Evolutionary conservation across 2,113 vertebrate species (phyloP).

Genomic region (Vimba vimba): DNA sequence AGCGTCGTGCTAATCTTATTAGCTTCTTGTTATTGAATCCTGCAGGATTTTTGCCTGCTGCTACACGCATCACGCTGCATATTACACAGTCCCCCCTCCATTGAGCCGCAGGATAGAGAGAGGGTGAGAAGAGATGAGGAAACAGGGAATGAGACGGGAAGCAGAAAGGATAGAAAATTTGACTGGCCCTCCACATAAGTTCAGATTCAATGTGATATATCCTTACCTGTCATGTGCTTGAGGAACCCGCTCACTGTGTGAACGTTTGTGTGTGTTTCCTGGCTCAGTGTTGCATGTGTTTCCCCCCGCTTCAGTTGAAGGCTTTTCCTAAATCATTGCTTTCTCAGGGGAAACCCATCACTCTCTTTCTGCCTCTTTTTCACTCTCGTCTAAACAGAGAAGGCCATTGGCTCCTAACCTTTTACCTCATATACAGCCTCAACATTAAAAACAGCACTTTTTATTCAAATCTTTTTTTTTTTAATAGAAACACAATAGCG

Average conservation of each 20-base stretch:
- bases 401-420: background rate
- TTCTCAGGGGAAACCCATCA: background rate
- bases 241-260: background rate
- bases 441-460: background rate
- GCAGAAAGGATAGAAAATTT: background rate
- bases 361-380: background rate
- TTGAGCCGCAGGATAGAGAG: background rate
- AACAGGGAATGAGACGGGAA: background rate
- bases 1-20: constrained; percentile 54
- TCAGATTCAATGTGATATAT: background rate
- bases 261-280: background rate
- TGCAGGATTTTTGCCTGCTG: constrained; percentile 46
- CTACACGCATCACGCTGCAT: constrained; percentile 8
- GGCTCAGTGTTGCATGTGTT: background rate
- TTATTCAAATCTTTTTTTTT: background rate
- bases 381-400: background rate
- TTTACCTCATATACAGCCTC: background rate
- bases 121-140: background rate
- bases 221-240: constrained; percentile 13
- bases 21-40: constrained; percentile 53
- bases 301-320: background rate
- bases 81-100: constrained; percentile 24
- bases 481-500: background rate
- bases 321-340: constrained; percentile 13
- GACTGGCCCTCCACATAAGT: background rate